phyloP scores from a whole-genome alignment of 2,888 invertebrate genomes.

The Ochlodes sylvanus region DNA sequence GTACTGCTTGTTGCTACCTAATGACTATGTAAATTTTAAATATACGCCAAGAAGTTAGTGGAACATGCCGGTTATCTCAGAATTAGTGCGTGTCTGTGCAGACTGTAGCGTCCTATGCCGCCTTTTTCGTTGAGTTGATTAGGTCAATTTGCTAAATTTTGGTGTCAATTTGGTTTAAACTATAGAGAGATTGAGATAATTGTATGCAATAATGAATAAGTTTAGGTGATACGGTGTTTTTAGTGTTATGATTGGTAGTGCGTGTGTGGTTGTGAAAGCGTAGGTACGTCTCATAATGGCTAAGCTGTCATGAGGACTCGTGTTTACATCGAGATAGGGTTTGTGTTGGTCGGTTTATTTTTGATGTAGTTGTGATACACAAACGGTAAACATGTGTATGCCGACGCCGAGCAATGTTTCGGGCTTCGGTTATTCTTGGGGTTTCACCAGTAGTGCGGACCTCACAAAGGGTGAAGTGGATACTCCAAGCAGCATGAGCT shows the following conservation, averaged over 20 bases:
- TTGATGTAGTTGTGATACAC: constrained; percentile 60
- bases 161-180: constrained; percentile 10
- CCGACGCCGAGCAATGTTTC: constrained; percentile 83
- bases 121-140: constrained; percentile 72
- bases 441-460: constrained; percentile 79
- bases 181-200: constrained; percentile 13
- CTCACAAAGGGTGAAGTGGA: constrained; percentile 81
- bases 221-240: constrained; percentile 53
- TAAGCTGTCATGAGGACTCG: constrained; percentile 79
- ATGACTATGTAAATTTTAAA: constrained; percentile 38
- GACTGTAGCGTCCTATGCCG: constrained; percentile 78
- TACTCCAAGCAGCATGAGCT: constrained; percentile 79
- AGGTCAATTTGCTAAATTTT: constrained; percentile 58
- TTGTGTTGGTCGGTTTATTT: constrained; percentile 76
- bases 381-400: constrained; percentile 80
- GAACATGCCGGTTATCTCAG: constrained; percentile 48
- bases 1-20: constrained; percentile 12
- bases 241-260: constrained; percentile 75
- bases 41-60: constrained; percentile 49
- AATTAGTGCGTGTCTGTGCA: constrained; percentile 73
- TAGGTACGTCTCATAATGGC: constrained; percentile 77
- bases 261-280: constrained; percentile 81
- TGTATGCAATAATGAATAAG: constrained; percentile 53
- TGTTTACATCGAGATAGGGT: constrained; percentile 80
- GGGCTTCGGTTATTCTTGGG: constrained; percentile 83